Percentiles rank a stretch among this genome's conserved stretches.
Conservation (phyloP, 2,888 invertebrate species). For the Autographa pulchrina region DNA sequence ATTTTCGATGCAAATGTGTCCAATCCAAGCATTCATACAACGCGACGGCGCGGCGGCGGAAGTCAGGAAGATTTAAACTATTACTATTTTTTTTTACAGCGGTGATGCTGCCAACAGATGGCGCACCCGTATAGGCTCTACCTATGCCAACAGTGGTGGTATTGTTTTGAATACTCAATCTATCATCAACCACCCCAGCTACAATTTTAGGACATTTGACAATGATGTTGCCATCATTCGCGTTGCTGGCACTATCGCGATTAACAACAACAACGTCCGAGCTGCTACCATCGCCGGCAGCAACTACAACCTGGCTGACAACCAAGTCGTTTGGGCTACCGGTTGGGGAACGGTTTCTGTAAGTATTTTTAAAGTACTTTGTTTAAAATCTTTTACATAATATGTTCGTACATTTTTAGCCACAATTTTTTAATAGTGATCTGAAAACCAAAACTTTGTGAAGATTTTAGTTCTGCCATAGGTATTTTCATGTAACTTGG, state of each 20-base stretch:
- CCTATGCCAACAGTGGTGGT: constrained; percentile 67
- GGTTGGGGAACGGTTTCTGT: constrained; percentile 71
- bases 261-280: constrained; percentile 46
- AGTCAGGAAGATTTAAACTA: background rate
- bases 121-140: constrained; percentile 66
- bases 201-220: no score
- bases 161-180: constrained; percentile 41
- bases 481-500: constrained; percentile 55
- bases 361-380: constrained; percentile 40
- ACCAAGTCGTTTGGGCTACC: constrained; percentile 66
- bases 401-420: background rate
- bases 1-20: background rate
- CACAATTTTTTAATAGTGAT: no score
- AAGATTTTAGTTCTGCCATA: constrained; percentile 67
- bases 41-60: background rate
- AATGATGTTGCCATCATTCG: constrained; percentile 47
- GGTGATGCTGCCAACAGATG: constrained; percentile 54
- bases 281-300: constrained; percentile 63
- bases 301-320: constrained; percentile 65
- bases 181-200: constrained; percentile 59
- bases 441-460: no score
- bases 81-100: constrained; percentile 44
- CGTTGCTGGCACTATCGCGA: constrained; percentile 45
- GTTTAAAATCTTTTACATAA: no score
- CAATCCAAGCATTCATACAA: background rate